phyloP scores from a whole-genome alignment of 2,113 vertebrate genomes.

The Ceyx margarethae region DNA sequence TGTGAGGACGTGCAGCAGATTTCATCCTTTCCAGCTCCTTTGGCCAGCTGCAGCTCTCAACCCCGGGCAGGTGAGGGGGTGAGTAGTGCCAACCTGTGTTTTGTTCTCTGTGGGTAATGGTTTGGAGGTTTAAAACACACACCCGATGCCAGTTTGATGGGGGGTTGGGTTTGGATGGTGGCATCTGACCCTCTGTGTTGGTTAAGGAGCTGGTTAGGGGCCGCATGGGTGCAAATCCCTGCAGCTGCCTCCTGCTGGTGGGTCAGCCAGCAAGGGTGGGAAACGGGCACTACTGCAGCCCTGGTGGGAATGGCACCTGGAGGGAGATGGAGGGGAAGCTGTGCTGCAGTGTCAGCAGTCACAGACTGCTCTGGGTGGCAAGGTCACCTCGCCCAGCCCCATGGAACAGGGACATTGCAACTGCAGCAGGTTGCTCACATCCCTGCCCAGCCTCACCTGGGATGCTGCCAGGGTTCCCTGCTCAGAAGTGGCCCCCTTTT shows the following conservation, averaged over 20 bases:
- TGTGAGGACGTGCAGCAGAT: neutral
- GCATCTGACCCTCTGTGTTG: neutral
- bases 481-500: no score
- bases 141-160: no score
- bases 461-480: no score
- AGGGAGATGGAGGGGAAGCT: neutral
- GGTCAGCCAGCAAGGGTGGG: neutral
- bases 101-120: neutral
- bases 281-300: no score
- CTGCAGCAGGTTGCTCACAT: no score
- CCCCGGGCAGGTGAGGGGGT: neutral
- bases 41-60: neutral
- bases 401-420: no score
- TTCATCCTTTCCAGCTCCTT: neutral
- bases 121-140: neutral
- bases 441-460: no score
- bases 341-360: no score
- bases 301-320: neutral
- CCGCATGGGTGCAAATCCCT: neutral
- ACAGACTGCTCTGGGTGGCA: no score
- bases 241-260: neutral
- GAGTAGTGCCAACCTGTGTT: neutral
- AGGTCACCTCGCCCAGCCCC: no score
- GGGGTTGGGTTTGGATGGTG: neutral
- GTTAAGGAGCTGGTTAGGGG: accelerated